Evolutionary conservation across 1,140 invertebrate species (phyloP).

Genomic region (Drosophila busckii): DNA sequence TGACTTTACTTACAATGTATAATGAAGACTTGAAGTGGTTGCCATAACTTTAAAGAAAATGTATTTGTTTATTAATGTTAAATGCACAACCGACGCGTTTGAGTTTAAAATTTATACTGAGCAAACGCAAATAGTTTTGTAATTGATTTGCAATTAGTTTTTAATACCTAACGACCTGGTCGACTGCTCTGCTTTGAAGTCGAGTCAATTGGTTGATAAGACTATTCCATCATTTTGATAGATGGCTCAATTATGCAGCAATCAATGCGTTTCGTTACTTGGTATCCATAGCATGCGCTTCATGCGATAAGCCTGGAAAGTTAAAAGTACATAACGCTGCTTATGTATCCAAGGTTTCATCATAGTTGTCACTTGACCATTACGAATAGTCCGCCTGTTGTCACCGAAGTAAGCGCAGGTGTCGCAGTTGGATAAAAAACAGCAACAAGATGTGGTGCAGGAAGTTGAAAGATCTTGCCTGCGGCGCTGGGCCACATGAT

Average conservation of each 20-base stretch:
- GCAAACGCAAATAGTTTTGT: conserved; percentile 12
- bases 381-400: conserved; percentile 49
- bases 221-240: conserved; percentile 51
- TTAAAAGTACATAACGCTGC: conserved; percentile 21
- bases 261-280: conserved; percentile 20
- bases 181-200: neutral
- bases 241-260: conserved; percentile 36
- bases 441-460: conserved; percentile 15
- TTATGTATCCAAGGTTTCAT: conserved; percentile 25
- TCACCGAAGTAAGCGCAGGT: conserved; percentile 16
- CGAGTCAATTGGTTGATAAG: conserved; percentile 38
- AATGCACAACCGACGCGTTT: too few species aligned
- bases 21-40: too few species aligned
- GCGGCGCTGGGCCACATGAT: conserved; percentile 80
- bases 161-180: conserved; percentile 49
- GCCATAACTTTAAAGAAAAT: too few species aligned
- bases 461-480: conserved; percentile 32
- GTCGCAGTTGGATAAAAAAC: neutral
- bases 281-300: conserved; percentile 41
- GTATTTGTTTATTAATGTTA: too few species aligned
- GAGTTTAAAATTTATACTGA: neutral
- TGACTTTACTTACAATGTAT: too few species aligned
- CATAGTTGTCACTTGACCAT: conserved; percentile 58
- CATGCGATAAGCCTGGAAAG: conserved; percentile 49
- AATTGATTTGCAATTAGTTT: conserved; percentile 50